Base-by-base conservation (phyloP, 2,113 vertebrate species). In the Pristiophorus japonicus region DNA sequence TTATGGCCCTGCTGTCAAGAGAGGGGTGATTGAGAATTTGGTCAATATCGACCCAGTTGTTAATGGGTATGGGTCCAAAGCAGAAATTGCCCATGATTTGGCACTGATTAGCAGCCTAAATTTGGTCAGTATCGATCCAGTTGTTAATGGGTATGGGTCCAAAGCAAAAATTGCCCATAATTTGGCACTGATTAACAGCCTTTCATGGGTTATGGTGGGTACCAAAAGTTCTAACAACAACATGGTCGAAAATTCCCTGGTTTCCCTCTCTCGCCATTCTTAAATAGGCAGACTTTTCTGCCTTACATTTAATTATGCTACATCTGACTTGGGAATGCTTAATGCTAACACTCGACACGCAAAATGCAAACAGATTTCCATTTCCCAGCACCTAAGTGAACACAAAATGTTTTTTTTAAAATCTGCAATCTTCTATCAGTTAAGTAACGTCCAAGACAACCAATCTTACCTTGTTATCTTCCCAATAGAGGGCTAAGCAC, bases 401-500 rank as follows among this genome's bases (percentile, higher is more conserved):
- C 55, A 62, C 30, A 63, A 92, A 92, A 62, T 34, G 18, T 85
- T 45, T 20, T 63, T 63, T 65, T 65, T 63, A 20, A 62, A 63
- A 34, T n/a, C 30, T 30, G 38, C 16, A 94, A 66, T 42, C 1
- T 42, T 45, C 8, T 42, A 94, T 45, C 63, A 94, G 45, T 47
- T 70, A 70, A 16, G 10, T 20, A 45, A 94, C 70, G 0, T 30
- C 65, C 65, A 30, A 5, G 22, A 66, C 65, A 94, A 45, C 38
- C 27, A 94, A 94, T 65, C 96, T 95, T 98, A 99, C 99, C 99
- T 99, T 99, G 96, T 99, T 98, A 96, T 99, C 99, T 97, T 99
- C 99, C 99, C 99, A 99, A 96, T 99, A 99, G 96, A 99, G 98
- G 95, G 99, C 99, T 97, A 99, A 98, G 96, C 99, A 99, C 96